A percentile compares a stretch with the other conserved stretches of the same genome.
phyloP scores from a whole-genome alignment of 2,113 vertebrate genomes.

The Aphelocoma coerulescens region DNA sequence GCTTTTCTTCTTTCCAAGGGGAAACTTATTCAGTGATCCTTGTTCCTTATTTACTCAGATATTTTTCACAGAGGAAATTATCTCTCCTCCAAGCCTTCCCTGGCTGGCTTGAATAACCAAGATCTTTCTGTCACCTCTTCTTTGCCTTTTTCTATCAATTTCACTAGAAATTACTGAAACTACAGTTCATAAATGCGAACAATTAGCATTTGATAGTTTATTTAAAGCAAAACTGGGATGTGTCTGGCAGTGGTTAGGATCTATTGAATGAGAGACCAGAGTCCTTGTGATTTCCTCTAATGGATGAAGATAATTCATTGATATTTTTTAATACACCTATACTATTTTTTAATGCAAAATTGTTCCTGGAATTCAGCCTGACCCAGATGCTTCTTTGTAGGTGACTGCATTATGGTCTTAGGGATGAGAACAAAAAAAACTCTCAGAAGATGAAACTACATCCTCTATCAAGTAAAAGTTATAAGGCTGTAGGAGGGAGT shows the following conservation, averaged over 20 bases:
- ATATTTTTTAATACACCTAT: neutral
- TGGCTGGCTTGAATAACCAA: neutral
- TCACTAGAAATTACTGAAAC: neutral
- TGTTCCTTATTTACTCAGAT: conserved; percentile 10
- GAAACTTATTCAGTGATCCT: neutral
- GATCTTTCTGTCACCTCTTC: neutral
- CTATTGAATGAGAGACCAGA: neutral
- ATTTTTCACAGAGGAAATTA: neutral
- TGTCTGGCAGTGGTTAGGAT: neutral
- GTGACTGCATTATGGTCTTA: neutral
- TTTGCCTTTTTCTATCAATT: neutral
- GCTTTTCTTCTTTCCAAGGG: neutral
- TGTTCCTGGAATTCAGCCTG: neutral
- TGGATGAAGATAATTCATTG: neutral
- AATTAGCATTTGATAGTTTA: neutral
- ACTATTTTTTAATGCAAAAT: neutral
- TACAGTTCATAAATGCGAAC: neutral
- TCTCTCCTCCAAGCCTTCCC: neutral
- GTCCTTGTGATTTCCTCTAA: neutral
- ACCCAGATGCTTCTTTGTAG: neutral
- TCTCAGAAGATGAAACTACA: neutral
- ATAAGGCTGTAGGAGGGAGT: neutral
- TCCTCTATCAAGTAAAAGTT: neutral
- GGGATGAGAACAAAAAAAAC: neutral
- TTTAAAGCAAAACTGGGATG: neutral